phyloP scores from a whole-genome alignment of 2,113 vertebrate species.

The Promerops cafer region DNA sequence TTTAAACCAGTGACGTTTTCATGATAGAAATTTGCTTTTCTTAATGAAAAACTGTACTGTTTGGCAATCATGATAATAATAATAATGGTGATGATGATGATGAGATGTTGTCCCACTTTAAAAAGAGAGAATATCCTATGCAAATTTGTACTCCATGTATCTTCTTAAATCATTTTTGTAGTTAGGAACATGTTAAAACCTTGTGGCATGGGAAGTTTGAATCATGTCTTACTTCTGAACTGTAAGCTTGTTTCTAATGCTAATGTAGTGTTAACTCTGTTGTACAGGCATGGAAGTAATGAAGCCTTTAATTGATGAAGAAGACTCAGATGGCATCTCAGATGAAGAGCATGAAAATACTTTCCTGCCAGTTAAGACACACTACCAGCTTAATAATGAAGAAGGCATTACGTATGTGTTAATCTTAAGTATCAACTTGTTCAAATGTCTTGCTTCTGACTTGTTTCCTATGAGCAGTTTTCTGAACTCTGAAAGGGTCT shows the following conservation, averaged over 20 bases:
- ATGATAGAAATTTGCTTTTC: not conserved
- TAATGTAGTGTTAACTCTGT: not conserved
- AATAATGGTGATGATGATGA: not conserved
- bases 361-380: constrained; percentile 62
- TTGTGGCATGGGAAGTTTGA: not conserved
- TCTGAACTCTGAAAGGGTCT: not conserved
- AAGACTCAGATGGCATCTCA: constrained; percentile 63
- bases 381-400: constrained; percentile 59
- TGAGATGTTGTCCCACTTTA: not conserved
- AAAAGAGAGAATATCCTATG: not conserved
- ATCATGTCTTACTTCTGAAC: not conserved
- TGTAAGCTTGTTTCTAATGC: not conserved
- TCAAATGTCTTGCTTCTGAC: not conserved
- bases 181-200: not conserved
- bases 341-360: constrained; percentile 71
- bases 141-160: not conserved
- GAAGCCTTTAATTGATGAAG: constrained; percentile 76
- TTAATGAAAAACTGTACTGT: not conserved
- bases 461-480: not conserved
- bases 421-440: not conserved
- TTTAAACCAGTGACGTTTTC: not conserved
- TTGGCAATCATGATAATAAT: not conserved
- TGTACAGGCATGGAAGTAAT: constrained; percentile 77
- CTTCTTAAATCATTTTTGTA: not conserved
- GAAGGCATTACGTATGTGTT: constrained; percentile 72